Base-by-base conservation (phyloP, 2,797 vertebrate species). In the Acanthornis magna region DNA sequence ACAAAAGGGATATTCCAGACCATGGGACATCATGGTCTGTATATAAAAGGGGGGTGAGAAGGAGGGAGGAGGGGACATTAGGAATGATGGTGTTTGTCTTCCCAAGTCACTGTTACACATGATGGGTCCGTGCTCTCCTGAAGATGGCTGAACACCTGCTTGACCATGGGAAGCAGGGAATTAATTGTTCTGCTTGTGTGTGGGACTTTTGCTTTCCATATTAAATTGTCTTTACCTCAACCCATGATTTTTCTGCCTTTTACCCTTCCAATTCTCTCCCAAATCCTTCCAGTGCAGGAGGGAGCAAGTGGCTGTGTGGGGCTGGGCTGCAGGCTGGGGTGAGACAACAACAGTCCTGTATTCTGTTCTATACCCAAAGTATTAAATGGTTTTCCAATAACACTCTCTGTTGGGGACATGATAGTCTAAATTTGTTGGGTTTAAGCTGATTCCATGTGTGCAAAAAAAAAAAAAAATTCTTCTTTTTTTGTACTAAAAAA, bases 301-400 rank as follows among this genome's bases (percentile, higher is more conserved):
- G 10, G 21, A 47, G 40, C 2, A 1, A 47, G 50, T 20, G 2
- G 16, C 27, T 32, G 16, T 1, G 1, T 25, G 10, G 32, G 16
- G 13, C 40, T 54, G 45, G 26, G n/a, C 18, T 45, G 13, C 10
- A 4, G n/a, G 26, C 16, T 54, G n/a, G 17, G 22, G 2, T 45
- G 43, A 36, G 42, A 45, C 6, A 45, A 25, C 10, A 27, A 26
- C 7, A 34, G 60, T 53, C 16, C 45, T 48, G 5, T 70, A 16
- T 30, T 57, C 34, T 3, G 1, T 58, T 71, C 30, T 29, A 4
- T 62, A 63, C 3, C 2, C 7, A 43, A 78, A 45, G 11, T 58
- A 74, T 42, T 38, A 63, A 66, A 62, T 10, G 7, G 1, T 29
- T 88, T 71, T 74, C 61, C 27, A 71, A n/a, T 36, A 55, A n/a